phyloP scores from a whole-genome alignment of 2,113 vertebrate species.

The Notiomystis cincta region DNA sequence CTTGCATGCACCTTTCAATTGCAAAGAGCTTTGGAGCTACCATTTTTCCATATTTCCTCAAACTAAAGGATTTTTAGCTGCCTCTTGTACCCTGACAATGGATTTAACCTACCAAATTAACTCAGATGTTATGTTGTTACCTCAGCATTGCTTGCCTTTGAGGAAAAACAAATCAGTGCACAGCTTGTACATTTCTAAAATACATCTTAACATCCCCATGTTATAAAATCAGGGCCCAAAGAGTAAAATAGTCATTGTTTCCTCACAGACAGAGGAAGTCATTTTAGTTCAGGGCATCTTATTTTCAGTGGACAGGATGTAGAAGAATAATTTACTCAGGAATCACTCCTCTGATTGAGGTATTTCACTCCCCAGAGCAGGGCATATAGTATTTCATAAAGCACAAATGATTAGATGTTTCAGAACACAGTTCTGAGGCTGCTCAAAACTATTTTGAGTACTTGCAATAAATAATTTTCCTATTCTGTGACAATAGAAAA shows the following conservation, averaged over 20 bases:
- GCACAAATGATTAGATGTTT: neutral
- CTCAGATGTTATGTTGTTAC: neutral
- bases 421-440: neutral
- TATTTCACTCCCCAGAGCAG: neutral
- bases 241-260: neutral
- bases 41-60: neutral
- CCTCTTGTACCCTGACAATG: neutral
- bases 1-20: neutral
- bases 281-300: neutral
- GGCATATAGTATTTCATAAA: neutral
- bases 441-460: neutral
- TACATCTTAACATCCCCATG: neutral
- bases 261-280: neutral
- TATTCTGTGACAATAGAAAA: neutral
- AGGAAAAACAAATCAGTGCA: neutral
- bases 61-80: neutral
- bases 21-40: neutral
- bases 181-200: neutral
- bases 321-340: neutral
- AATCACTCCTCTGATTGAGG: neutral
- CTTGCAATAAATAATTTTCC: neutral
- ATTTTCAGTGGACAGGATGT: neutral
- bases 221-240: neutral
- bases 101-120: neutral
- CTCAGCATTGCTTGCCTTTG: neutral